Percentiles rank a stretch among this genome's conserved stretches.
Conservation (phyloP, 2,888 invertebrate genomes). For the Apodemia duryi region DNA sequence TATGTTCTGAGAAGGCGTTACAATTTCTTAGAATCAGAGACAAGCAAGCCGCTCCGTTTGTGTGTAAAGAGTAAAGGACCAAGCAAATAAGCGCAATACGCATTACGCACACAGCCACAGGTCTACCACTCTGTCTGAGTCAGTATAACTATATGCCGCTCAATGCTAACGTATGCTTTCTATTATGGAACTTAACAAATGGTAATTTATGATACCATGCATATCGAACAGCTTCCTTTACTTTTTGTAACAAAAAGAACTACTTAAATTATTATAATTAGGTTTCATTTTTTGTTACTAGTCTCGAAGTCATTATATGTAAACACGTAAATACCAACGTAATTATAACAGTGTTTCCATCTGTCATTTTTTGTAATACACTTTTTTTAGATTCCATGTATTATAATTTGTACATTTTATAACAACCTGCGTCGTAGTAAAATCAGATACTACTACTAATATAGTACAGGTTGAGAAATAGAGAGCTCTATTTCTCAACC, state of each 20-base stretch:
- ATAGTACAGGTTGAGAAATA: no score
- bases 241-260: background rate
- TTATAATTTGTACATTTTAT: no score
- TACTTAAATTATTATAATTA: background rate
- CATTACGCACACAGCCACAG: constrained; percentile 48
- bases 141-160: constrained; percentile 35
- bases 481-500: no score
- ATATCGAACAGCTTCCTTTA: constrained; percentile 22
- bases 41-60: constrained; percentile 65
- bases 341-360: no score
- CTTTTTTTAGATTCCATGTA: no score
- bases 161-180: constrained; percentile 35
- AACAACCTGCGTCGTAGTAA: no score
- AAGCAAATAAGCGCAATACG: constrained; percentile 67
- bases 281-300: background rate
- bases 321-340: no score
- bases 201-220: constrained; percentile 20
- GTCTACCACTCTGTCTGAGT: constrained; percentile 31
- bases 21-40: constrained; percentile 76
- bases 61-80: constrained; percentile 49
- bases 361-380: no score
- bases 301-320: no score
- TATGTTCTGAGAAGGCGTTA: constrained; percentile 78
- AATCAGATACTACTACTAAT: no score
- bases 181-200: constrained; percentile 31